Percentiles rank a stretch among this genome's conserved stretches.
phyloP scores from a whole-genome alignment of 1,140 invertebrate genomes.

The Tachypleus tridentatus region DNA sequence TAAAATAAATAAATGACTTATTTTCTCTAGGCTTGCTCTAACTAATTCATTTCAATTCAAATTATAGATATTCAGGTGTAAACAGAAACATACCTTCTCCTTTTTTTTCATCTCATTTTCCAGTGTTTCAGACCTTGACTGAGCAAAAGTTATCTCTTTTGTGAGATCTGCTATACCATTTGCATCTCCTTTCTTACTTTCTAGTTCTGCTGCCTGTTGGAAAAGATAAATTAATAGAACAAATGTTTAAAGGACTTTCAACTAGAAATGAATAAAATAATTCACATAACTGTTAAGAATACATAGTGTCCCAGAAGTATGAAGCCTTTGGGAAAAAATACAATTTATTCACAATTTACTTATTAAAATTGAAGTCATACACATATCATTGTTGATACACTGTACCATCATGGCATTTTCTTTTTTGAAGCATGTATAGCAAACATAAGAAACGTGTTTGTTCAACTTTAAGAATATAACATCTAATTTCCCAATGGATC shows the following conservation, averaged over 20 bases:
- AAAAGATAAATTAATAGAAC: neutral
- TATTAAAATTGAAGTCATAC: neutral
- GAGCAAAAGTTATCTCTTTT: conserved; percentile 48
- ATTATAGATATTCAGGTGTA: conserved; percentile 19
- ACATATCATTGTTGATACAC: neutral
- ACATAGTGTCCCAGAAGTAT: no score
- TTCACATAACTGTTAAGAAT: no score
- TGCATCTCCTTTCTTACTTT: conserved; percentile 40
- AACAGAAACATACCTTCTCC: conserved; percentile 49
- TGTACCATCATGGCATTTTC: no score
- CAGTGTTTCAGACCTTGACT: conserved; percentile 58
- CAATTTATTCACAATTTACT: neutral
- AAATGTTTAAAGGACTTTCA: neutral
- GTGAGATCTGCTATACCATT: conserved; percentile 40
- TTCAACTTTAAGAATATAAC: no score
- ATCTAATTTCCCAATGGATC: no score
- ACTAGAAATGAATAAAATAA: neutral
- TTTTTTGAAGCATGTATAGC: no score
- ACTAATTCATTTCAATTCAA: conserved; percentile 4
- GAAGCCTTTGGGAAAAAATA: no score
- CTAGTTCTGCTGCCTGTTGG: conserved; percentile 27
- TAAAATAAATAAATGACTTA: neutral
- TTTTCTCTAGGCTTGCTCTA: neutral
- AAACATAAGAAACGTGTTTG: no score
- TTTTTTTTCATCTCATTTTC: conserved; percentile 58